These are phyloP conservation scores for Equus quagga DNA, from an alignment of 2,113 vertebrate genomes.

Conservation along the genomic window DNA sequence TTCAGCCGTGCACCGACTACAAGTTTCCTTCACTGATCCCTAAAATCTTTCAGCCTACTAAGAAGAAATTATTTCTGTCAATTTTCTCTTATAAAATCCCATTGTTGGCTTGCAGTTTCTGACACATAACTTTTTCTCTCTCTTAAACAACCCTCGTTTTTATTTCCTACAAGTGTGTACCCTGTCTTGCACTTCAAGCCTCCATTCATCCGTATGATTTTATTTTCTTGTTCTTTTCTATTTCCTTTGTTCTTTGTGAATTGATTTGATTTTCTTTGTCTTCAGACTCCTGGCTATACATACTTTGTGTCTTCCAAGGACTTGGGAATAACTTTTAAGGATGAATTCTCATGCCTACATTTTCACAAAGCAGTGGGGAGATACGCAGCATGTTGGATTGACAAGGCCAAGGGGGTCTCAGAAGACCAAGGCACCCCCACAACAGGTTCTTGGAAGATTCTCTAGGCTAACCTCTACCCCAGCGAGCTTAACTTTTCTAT, in stretches of 20 bases:
- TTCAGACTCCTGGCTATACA: slow-evolving; percentile 52
- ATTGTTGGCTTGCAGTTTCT: slow-evolving; percentile 55
- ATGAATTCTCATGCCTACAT: neutral
- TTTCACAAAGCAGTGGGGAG: slow-evolving; percentile 8
- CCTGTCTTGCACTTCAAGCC: neutral
- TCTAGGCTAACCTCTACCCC: slow-evolving; percentile 39
- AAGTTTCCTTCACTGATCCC: slow-evolving; percentile 15
- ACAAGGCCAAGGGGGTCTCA: no score
- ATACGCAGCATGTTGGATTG: neutral
- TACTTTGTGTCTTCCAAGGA: slow-evolving; percentile 63
- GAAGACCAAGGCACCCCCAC: neutral
- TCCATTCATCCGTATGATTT: slow-evolving; percentile 52
- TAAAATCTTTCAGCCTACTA: neutral
- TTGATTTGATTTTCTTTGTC: slow-evolving; percentile 81
- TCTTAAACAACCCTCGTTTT: slow-evolving; percentile 50
- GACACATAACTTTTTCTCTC: slow-evolving; percentile 51
- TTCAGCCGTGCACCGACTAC: neutral
- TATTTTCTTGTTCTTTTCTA: slow-evolving; percentile 51
- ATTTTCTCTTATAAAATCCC: slow-evolving; percentile 42
- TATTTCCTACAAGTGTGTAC: slow-evolving; percentile 25
- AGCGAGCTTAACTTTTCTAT: slow-evolving; percentile 2
- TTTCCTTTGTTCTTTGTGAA: slow-evolving; percentile 74
- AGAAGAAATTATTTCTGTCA: slow-evolving; percentile 33
- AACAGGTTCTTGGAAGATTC: neutral
- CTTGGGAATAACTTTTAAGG: slow-evolving; percentile 64